Evolutionary conservation across 2,888 invertebrate genomes (phyloP), one percentile per base, ranked within the genome.

Genomic region (Allolobophora icterica): DNA sequence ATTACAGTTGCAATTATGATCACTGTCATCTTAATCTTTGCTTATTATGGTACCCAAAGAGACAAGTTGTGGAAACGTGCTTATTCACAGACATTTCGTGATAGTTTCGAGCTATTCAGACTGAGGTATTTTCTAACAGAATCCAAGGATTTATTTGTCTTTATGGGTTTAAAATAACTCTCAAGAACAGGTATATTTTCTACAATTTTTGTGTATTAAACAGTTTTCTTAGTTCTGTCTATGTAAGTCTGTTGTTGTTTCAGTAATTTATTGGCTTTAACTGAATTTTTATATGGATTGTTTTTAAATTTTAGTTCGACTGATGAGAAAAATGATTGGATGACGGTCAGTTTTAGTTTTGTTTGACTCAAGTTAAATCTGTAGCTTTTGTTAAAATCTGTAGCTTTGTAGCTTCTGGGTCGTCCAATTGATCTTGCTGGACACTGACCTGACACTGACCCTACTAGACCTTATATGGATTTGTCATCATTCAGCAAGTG

Each of bases 271-370:
- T 71, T n/a, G 1, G 21, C 52, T 21, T 1, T 52, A 52, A 19
- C n/a, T 30, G n/a, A 45, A n/a, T 71, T 71, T 71, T n/a, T 30
- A n/a, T n/a, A n/a, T n/a, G 8, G 71, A 11, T 71, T 6, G 30
- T 4, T 71, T 71, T 71, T 52, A 71, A 71, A n/a, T 52, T 90
- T 21, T 91, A 95, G 94, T 91, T 94, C 95, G 17, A 91, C 93
- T 1, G 94, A 95, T 71, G 95, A 95, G 91, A 94, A 96, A 92
- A 95, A 95, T 45, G 95, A 95, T 2, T 96, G 96, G 96, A 94
- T 96, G 91, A 96, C 96, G 91, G 96, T 96, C 91, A 91, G 92
- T 90, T 38, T 90, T 8, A n/a, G 19, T 90, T 35, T 38, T 89
- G 33, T 89, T 91, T 91, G 19, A 52, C 24, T 24, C 21, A 52